Conservation (phyloP, 2,797 vertebrate genomes). For the Myiotriccus ornatus region DNA sequence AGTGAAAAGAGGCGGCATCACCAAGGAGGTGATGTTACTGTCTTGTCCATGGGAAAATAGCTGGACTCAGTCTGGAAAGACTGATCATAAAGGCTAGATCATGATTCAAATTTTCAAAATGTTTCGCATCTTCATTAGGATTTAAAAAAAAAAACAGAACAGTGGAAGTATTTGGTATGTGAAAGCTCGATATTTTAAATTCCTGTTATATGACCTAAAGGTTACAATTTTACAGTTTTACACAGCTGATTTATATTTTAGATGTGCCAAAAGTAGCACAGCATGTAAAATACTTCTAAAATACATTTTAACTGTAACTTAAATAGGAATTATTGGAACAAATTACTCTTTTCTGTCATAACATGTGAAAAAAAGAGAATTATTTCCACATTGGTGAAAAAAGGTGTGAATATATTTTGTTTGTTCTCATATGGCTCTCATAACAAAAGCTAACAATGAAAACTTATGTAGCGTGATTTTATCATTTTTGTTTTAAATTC, state of each 20-base stretch:
- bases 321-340: background rate
- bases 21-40: background rate
- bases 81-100: background rate
- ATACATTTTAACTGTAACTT: background rate
- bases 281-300: background rate
- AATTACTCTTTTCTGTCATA: background rate
- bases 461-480: background rate
- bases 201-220: background rate
- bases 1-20: background rate
- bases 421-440: background rate
- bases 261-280: background rate
- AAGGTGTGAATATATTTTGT: background rate
- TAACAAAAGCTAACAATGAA: constrained; percentile 3
- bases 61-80: background rate
- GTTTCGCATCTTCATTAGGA: background rate
- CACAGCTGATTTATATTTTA: background rate
- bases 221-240: background rate
- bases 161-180: background rate
- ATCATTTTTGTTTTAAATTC: background rate
- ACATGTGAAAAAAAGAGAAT: background rate
- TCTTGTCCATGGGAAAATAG: background rate
- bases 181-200: background rate
- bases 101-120: background rate
- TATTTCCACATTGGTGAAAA: background rate
- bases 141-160: background rate